Evolutionary conservation across 2,113 vertebrate species (phyloP), one percentile per base, ranked within the genome.

Genomic region (Ceratotherium simum): DNA sequence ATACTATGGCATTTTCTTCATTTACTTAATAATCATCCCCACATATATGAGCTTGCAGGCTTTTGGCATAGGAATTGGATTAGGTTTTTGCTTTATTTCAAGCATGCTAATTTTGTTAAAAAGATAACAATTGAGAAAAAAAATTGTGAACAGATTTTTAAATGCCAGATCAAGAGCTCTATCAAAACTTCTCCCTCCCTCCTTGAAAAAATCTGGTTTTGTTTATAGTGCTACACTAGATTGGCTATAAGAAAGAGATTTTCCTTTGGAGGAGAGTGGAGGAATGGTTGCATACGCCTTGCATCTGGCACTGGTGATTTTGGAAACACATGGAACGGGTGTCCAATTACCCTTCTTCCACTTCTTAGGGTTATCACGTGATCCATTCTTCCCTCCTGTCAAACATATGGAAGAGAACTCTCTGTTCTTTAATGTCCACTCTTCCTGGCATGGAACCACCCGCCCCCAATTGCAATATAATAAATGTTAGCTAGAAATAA

Each of bases 301-400:
- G 94, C 98, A 98, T 98, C 97, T 97, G 98, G 97, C 91, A 88
- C 92, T 87, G 86, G 84, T 36, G 10, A 88, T 29, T 95, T 97
- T 95, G 98, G 94, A 98, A 98, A 97, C 94, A 96, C 56, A 73
- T 97, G 96, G 82, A 98, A 91, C 85, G 67, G 95, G 95, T 94
- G 90, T 97, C 94, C 93, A 97, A 97, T 98, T 98, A 98, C 96
- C 78, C 96, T 80, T 84, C 80, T 88, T 97, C 89, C 83, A 90
- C 95, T 93, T 97, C 93, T 97, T 86, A 97, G 91, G 91, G 89
- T 96, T 95, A 94, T 96, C 96, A 39, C 16, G 80, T 94, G 88
- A 92, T 82, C 76, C 93, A 85, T 79, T 98, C 96, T 95, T 97
- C 86, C 69, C 94, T 86, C 60, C 91, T 90, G 87, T 96, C 96